Conservation (phyloP, 2,888 invertebrate genomes). For the Dryococelus australis region DNA sequence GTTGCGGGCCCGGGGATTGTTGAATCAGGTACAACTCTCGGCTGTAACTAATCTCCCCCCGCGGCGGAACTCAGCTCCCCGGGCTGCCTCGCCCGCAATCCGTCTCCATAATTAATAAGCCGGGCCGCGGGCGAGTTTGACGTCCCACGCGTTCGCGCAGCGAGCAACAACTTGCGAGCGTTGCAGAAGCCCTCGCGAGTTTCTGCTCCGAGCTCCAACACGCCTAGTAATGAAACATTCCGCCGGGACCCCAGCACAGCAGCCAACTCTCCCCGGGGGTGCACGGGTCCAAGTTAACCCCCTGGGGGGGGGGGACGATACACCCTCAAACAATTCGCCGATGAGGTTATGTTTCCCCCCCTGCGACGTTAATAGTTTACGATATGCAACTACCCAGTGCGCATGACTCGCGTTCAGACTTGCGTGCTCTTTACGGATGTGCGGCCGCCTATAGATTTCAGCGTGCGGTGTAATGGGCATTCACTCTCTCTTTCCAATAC, state of each 20-base stretch:
- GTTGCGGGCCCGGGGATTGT: background rate
- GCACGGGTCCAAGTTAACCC: too few species aligned
- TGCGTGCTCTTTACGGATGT: too few species aligned
- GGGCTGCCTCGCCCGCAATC: background rate
- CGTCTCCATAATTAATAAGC: constrained; percentile 9
- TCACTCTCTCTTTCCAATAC: too few species aligned
- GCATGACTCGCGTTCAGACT: background rate
- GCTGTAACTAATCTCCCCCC: background rate
- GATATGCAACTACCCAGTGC: background rate
- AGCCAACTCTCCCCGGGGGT: too few species aligned
- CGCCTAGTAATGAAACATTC: background rate
- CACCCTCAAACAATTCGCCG: background rate
- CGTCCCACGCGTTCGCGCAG: background rate
- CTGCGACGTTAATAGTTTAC: background rate
- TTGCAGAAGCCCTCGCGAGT: background rate
- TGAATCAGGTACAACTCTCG: background rate
- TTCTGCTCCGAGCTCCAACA: background rate
- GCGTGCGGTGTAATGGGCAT: too few species aligned
- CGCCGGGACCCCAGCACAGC: background rate
- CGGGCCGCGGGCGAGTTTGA: background rate
- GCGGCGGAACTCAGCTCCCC: background rate
- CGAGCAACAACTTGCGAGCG: background rate
- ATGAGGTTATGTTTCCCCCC: background rate
- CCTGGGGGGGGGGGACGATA: too few species aligned
- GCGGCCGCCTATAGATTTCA: too few species aligned